A percentile compares a stretch with the other conserved stretches of the same genome.
Evolutionary conservation across 2,888 invertebrate genomes (phyloP).

Genomic region (Leptopilina syphax): DNA sequence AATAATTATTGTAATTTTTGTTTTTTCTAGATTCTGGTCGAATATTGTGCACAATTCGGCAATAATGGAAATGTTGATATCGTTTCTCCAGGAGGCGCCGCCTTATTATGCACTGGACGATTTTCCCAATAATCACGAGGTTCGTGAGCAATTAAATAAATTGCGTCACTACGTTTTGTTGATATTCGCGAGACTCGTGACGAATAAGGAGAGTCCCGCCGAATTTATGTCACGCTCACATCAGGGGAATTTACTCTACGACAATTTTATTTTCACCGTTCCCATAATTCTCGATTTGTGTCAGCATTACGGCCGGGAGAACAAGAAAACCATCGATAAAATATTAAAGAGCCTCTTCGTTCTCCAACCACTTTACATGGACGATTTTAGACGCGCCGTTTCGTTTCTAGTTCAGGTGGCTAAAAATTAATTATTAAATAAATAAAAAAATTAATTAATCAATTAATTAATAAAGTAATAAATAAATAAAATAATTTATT

Average conservation of each 20-base stretch:
- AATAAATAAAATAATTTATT: too few relatives aligned
- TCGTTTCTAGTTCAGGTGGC: constrained; percentile 79
- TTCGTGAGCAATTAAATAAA: constrained; percentile 80
- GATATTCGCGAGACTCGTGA: constrained; percentile 87
- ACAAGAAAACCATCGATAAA: constrained; percentile 80
- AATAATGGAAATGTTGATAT: constrained; percentile 82
- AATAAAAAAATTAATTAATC: too few relatives aligned
- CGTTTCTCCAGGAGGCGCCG: constrained; percentile 86
- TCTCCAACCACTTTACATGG: constrained; percentile 82
- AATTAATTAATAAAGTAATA: too few relatives aligned
- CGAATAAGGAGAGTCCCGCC: constrained; percentile 81
- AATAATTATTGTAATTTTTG: too few relatives aligned
- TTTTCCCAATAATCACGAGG: constrained; percentile 75
- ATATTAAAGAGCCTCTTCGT: constrained; percentile 83
- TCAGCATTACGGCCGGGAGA: constrained; percentile 84
- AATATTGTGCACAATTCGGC: constrained; percentile 82
- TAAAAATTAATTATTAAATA: too few relatives aligned
- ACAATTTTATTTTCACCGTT: constrained; percentile 89
- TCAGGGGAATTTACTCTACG: constrained; percentile 85
- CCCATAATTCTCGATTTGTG: constrained; percentile 89
- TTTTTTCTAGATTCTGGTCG: constrained; percentile 83
- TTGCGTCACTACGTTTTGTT: constrained; percentile 81
- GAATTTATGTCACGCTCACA: constrained; percentile 82
- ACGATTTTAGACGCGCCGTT: constrained; percentile 80
- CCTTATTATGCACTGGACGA: constrained; percentile 81